Evolutionary conservation across 2,888 invertebrate genomes (phyloP), one percentile per base, ranked within the genome.

Genomic region (Exocentrus adspersus): DNA sequence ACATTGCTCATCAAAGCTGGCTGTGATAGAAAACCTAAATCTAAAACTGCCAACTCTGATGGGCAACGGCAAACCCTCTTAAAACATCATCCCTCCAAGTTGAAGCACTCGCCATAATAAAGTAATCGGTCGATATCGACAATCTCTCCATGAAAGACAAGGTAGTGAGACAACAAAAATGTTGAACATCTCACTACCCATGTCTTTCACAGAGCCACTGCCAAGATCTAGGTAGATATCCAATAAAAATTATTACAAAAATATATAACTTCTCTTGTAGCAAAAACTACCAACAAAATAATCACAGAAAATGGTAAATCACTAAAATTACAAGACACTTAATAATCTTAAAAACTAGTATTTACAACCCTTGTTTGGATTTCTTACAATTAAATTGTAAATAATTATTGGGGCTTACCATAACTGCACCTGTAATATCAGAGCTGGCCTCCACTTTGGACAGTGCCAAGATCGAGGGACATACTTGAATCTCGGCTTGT

Each of bases 111-210:
- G 1, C 14, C 9, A 10, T 62, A 12, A 43, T 43, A n/a, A 45
- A 53, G 45, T 41, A 19, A 32, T 41, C 20, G 21, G 62, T 48
- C 10, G 45, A 51, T 58, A 57, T 7, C 30, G 32, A 65, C 77
- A 76, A 73, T 67, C 85, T 86, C 90, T 87, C 80, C 93, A 93
- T 94, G 95, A 96, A 96, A 95, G 95, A 96, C 96, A 96, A 93
- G 93, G 93, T 94, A 96, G 95, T 94, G 94, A 96, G 95, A 90
- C 88, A 88, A 86, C 85, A 83, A 80, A 62, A 53, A 85, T 84
- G 62, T 82, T 82, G 81, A 85, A 85, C 95, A 95, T 95, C 95
- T 96, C 96, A 92, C 94, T 95, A 96, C 95, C 92, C 94, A 93
- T 93, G 96, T 96, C 95, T 96, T 95, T 95, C 95, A 95, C 84